A percentile compares a stretch with the other conserved stretches of the same genome.
These are phyloP conservation scores for Tauraco erythrolophus DNA, from an alignment of 2,113 vertebrate genomes.

Conservation along the genomic window DNA sequence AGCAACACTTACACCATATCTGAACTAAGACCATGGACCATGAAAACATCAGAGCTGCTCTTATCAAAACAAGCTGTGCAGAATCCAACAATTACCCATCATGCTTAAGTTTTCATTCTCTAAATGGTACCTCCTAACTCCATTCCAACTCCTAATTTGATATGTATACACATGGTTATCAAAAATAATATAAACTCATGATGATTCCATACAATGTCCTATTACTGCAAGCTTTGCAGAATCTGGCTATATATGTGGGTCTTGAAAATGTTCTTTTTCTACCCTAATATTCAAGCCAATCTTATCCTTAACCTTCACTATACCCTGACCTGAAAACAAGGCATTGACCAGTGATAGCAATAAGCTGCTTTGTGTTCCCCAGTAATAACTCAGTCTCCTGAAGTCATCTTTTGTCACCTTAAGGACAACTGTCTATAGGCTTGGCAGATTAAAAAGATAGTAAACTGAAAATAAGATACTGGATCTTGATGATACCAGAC, in stretches of 20 bases:
- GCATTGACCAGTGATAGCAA: not conserved
- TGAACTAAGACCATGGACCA: not conserved
- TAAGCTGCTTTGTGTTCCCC: not conserved
- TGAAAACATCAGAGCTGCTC: not conserved
- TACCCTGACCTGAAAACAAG: not conserved
- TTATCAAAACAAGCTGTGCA: not conserved
- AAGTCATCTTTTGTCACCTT: not conserved
- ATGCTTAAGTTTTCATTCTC: not conserved
- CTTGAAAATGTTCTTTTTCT: not conserved
- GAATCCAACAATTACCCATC: not conserved
- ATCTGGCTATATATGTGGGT: not conserved
- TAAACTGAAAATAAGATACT: not conserved
- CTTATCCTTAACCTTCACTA: not conserved
- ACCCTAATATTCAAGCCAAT: not conserved
- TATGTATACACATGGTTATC: not conserved
- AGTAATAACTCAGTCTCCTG: not conserved
- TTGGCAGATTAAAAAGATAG: not conserved
- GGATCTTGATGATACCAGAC: not conserved
- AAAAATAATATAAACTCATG: not conserved
- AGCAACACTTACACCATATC: not conserved
- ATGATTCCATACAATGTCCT: not conserved
- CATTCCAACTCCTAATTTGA: not conserved
- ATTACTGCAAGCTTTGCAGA: not conserved
- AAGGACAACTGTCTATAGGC: not conserved
- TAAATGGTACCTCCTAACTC: not conserved